phyloP scores from a whole-genome alignment of 2,888 invertebrate species.

The Drosophila atripex region DNA sequence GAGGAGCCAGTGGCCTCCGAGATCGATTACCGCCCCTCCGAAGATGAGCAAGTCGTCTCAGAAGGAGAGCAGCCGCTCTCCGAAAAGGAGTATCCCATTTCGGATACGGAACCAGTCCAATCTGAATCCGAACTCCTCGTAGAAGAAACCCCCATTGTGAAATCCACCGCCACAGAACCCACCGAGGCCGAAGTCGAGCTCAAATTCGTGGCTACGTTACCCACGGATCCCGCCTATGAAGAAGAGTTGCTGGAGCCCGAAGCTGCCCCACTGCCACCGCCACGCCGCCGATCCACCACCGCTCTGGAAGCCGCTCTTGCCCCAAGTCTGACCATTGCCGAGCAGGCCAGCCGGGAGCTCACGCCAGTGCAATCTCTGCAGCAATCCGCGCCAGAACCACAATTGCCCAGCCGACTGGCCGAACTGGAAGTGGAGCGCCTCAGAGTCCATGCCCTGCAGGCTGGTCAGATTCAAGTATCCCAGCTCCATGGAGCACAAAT shows the following conservation, averaged over 20 bases:
- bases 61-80: conserved; percentile 38
- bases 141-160: conserved; percentile 46
- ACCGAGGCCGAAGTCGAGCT: conserved; percentile 60
- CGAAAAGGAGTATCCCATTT: conserved; percentile 9
- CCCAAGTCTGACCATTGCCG: conserved; percentile 45
- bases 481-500: conserved; percentile 91
- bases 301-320: conserved; percentile 57
- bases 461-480: conserved; percentile 91
- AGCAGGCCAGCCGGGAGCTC: conserved; percentile 47
- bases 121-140: conserved; percentile 19
- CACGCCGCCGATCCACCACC: conserved; percentile 80
- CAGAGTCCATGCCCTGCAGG: conserved; percentile 91
- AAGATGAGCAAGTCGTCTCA: conserved; percentile 34
- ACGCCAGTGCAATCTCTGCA: conserved; percentile 53
- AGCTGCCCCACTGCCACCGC: conserved; percentile 71
- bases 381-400: conserved; percentile 43
- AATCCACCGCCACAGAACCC: conserved; percentile 54
- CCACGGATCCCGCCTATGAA: conserved; percentile 59
- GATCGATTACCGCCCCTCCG: conserved; percentile 35
- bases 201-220: conserved; percentile 63
- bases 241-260: conserved; percentile 38
- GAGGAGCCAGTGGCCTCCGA: conserved; percentile 35
- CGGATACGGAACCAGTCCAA: conserved; percentile 22
- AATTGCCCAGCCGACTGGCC: conserved; percentile 84
- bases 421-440: conserved; percentile 92